Evolutionary conservation across 1,140 invertebrate genomes (phyloP).

Genomic region (Oryctes rhinoceros): DNA sequence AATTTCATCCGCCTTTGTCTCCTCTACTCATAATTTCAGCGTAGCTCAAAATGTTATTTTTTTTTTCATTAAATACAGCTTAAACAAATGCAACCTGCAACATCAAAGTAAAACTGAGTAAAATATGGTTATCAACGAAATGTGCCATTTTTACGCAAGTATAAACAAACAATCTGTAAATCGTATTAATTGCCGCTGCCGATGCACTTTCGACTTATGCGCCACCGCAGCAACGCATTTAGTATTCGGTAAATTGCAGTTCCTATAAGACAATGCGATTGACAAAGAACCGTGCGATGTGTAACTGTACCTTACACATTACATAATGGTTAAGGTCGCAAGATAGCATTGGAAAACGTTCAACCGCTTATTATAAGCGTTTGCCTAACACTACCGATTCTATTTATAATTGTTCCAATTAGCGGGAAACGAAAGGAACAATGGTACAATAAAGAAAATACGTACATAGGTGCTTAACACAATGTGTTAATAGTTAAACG

Average conservation of each 20-base stretch:
- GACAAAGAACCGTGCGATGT: background rate
- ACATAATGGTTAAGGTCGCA: background rate
- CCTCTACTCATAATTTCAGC: no score
- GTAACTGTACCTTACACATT: background rate
- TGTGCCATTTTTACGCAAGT: no score
- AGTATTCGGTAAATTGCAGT: background rate
- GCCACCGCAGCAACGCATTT: background rate
- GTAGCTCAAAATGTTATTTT: no score
- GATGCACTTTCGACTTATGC: background rate
- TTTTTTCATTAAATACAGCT: no score
- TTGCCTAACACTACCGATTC: background rate
- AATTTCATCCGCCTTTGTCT: no score
- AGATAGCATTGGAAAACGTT: conserved; percentile 7
- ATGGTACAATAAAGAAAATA: conserved; percentile 19
- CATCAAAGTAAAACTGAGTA: no score
- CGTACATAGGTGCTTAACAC: background rate
- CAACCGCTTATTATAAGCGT: background rate
- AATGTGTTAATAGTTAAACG: conserved; percentile 19
- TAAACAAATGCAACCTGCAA: no score
- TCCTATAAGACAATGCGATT: background rate
- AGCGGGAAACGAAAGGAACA: background rate
- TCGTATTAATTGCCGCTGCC: background rate
- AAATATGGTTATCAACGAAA: no score
- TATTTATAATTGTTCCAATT: conserved; percentile 23
- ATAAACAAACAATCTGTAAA: no score